Percentiles rank a stretch among this genome's conserved stretches.
Evolutionary conservation across 2,888 invertebrate genomes (phyloP).

Genomic region (Scrobipalpa costella): DNA sequence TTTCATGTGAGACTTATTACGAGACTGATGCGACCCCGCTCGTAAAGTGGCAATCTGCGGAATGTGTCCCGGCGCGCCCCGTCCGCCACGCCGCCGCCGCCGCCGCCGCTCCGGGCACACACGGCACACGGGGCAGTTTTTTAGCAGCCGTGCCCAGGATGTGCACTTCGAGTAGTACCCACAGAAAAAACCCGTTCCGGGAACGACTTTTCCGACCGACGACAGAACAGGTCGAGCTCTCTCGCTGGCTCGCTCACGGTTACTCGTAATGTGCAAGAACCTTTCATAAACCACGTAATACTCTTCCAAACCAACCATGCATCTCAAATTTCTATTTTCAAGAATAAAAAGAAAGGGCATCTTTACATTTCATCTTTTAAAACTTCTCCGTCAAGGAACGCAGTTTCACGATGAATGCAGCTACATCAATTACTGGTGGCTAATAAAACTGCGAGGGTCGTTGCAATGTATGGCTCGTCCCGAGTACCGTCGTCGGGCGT

Average conservation of each 20-base stretch:
- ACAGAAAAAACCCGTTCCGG: slow-evolving; percentile 39
- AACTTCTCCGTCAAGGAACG: background rate
- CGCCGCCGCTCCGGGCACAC: background rate
- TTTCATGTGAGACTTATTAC: slow-evolving; percentile 34
- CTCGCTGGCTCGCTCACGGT: slow-evolving; percentile 24
- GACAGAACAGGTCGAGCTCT: slow-evolving; percentile 28
- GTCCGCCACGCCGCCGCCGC: background rate
- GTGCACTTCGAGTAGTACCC: slow-evolving; percentile 27
- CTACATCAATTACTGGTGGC: background rate
- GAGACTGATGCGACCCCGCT: slow-evolving; percentile 27
- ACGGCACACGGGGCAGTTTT: no score
- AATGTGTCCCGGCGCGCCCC: slow-evolving; percentile 42
- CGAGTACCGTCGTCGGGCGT: slow-evolving; percentile 22
- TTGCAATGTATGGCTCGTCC: background rate
- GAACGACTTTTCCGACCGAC: slow-evolving; percentile 31
- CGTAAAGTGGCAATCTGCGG: slow-evolving; percentile 48
- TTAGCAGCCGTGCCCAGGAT: slow-evolving; percentile 28
- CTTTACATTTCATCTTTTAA: slow-evolving; percentile 1
- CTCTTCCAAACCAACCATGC: background rate
- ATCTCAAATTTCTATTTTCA: background rate
- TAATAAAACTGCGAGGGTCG: slow-evolving; percentile 1
- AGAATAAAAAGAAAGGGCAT: background rate
- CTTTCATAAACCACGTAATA: slow-evolving; percentile 13
- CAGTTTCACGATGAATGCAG: background rate
- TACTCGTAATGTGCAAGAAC: background rate